Evolutionary conservation across 2,888 invertebrate species (phyloP).

Genomic region (Cryptops parisi): DNA sequence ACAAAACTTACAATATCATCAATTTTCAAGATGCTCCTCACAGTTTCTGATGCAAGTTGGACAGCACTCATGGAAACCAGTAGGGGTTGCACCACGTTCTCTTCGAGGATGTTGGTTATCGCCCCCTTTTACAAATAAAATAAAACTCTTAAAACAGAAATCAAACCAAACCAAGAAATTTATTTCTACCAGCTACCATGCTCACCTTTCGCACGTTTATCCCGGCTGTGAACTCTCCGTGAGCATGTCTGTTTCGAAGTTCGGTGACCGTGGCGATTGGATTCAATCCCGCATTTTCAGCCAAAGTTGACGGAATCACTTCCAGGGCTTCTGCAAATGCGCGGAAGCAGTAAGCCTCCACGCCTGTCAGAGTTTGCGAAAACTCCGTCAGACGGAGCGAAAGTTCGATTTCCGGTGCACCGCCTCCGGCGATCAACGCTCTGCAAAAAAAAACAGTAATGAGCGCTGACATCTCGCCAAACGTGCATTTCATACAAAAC

Average conservation of each 20-base stretch:
- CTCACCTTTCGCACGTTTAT: slow-evolving; percentile 43
- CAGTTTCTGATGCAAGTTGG: slow-evolving; percentile 88
- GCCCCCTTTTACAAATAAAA: slow-evolving; percentile 44
- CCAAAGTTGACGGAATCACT: slow-evolving; percentile 77
- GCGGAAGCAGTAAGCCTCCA: slow-evolving; percentile 83
- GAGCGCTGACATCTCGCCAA: too few relatives aligned
- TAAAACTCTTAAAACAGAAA: background rate
- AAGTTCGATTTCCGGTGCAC: slow-evolving; percentile 93
- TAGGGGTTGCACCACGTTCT: slow-evolving; percentile 94
- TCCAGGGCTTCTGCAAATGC: slow-evolving; percentile 94
- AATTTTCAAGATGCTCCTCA: slow-evolving; percentile 94
- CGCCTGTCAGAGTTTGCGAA: slow-evolving; percentile 71
- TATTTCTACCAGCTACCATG: background rate
- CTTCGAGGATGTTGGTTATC: slow-evolving; percentile 91
- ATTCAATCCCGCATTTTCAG: slow-evolving; percentile 84
- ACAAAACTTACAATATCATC: slow-evolving; percentile 91
- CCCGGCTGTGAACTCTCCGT: slow-evolving; percentile 39
- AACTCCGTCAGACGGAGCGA: slow-evolving; percentile 65
- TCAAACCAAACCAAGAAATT: background rate
- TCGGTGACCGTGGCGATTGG: slow-evolving; percentile 94
- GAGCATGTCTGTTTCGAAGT: slow-evolving; percentile 79
- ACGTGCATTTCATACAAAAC: background rate
- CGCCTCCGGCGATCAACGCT: slow-evolving; percentile 87
- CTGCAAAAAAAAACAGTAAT: slow-evolving; percentile 28
- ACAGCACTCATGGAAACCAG: slow-evolving; percentile 88